Evolutionary conservation across 2,797 vertebrate species (phyloP).

Genomic region (Propithecus deckenii): DNA sequence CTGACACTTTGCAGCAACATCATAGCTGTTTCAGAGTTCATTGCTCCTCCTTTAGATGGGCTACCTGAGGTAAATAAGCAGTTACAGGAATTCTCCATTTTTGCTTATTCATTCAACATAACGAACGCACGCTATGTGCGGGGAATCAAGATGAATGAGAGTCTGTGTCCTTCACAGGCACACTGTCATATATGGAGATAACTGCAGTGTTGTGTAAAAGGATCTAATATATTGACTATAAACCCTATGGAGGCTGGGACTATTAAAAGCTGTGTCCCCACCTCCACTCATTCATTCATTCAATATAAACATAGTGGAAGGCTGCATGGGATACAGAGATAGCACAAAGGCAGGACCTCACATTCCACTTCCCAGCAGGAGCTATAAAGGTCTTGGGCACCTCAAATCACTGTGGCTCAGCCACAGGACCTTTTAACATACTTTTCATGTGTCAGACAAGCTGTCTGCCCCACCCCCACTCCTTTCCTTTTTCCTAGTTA

Average conservation of each 20-base stretch:
- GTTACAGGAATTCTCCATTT: background rate
- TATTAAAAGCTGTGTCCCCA: background rate
- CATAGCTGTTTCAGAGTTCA: background rate
- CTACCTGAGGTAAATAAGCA: background rate
- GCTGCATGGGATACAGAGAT: background rate
- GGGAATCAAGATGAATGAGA: background rate
- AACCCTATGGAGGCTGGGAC: background rate
- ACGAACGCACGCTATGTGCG: background rate
- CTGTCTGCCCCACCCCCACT: background rate
- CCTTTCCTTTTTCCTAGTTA: background rate
- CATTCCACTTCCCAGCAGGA: background rate
- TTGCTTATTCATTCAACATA: slow-evolving; percentile 5
- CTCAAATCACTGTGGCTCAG: background rate
- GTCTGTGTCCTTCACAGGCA: background rate
- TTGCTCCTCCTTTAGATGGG: background rate
- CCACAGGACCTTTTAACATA: background rate
- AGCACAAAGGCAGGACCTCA: background rate
- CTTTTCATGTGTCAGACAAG: background rate
- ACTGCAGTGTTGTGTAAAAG: background rate
- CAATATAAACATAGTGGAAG: background rate
- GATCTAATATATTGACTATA: background rate
- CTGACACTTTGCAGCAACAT: background rate
- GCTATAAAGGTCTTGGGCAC: background rate
- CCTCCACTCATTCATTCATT: background rate
- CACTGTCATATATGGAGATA: background rate